These are phyloP conservation scores for Toxotes jaculatrix DNA, from an alignment of 2,113 vertebrate genomes.

Conservation along the genomic window DNA sequence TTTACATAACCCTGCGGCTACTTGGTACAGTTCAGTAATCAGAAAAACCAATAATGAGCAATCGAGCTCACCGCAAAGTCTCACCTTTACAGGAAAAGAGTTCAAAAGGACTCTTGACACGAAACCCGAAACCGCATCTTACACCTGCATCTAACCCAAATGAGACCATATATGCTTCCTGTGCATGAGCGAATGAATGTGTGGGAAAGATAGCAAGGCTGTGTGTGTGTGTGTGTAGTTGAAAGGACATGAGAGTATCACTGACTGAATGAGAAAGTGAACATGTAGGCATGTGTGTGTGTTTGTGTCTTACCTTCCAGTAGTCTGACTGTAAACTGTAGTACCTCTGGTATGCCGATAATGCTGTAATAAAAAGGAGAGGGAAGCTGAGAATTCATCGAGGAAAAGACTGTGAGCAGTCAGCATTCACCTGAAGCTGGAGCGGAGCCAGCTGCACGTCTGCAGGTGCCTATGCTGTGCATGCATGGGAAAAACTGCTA, in stretches of 20 bases:
- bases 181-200: neutral
- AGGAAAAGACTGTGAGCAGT: neutral
- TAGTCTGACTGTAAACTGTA: slow-evolving; percentile 99
- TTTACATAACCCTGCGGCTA: neutral
- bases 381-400: neutral
- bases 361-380: slow-evolving; percentile 86
- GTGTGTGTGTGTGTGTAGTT: neutral
- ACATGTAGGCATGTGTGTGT: neutral
- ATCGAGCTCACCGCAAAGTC: slow-evolving; percentile 20
- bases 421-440: neutral
- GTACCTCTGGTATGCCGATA: slow-evolving; percentile 99
- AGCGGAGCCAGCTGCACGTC: neutral
- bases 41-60: neutral
- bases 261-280: neutral
- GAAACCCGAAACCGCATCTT: slow-evolving; percentile 54
- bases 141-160: slow-evolving; percentile 16
- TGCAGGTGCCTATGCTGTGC: neutral
- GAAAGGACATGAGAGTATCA: neutral
- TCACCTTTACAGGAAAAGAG: neutral
- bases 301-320: slow-evolving; percentile 93
- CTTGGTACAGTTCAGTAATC: neutral
- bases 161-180: slow-evolving; percentile 43
- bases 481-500: neutral
- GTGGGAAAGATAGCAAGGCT: neutral
- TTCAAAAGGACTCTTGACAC: slow-evolving; percentile 38